Base-by-base conservation (phyloP, 2,113 vertebrate species). In the Crotalus viridis region DNA sequence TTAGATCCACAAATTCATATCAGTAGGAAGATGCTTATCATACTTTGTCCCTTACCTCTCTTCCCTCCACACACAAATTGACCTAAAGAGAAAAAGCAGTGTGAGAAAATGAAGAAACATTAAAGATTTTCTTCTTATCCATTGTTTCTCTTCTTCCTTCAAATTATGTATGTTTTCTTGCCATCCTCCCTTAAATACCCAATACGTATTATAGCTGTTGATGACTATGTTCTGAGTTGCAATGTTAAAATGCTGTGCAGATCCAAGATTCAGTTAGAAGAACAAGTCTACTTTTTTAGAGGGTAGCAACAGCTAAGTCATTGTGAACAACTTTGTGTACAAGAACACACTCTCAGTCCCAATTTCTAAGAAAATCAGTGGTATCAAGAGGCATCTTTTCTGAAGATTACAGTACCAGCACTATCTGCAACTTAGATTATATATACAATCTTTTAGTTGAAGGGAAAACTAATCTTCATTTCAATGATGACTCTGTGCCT, bases 401-500 rank as follows among this genome's bases (percentile, higher is more conserved):
- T 86, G 46, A 46, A 51, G 26, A 48, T 46, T 51, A 48, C 46
- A 24, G 24, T 48, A 51, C 46, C 22, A 26, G 26, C 85, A 87
- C 9, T 9, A 26, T 86, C 43, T 48, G 10, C 43, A 46, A 26
- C 39, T 46, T 86, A 85, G 39, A 48, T 51, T 48, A 46, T 26
- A 74, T 33, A 6, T 33, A 19, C 2, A 74, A 19, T 81, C 39
- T 43, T 81, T 39, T 81, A 81, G 6, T 39, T 81, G 74, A 81
- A 19, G 33, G 1, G 1, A 52, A 52, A 87, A 97, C 4, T n/a
- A 93, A 69, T 54, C 22, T 64, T 39, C 22, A 24, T 0, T 0
- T 0, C 90, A 90, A 89, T 54, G 13, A 7, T n/a, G 87, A 46
- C 91, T 61, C 92, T 96, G 91, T 81, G 61, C 56, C 96, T 97